These are phyloP conservation scores for Cyprinodon diabolis DNA, from an alignment of 2,797 vertebrate species.

Conservation along the genomic window DNA sequence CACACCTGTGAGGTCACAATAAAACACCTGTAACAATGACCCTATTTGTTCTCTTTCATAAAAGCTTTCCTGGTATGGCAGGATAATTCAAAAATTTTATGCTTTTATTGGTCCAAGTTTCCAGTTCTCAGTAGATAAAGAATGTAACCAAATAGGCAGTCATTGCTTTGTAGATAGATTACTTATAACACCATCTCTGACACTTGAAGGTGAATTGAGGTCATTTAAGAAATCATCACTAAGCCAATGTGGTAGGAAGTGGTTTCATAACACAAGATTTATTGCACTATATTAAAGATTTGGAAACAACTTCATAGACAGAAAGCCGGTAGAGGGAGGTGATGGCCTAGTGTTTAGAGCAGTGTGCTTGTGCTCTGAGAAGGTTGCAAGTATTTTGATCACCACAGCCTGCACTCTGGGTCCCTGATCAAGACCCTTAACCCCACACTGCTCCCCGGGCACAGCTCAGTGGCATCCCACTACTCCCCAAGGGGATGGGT, in stretches of 20 bases:
- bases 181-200: conserved; percentile 15
- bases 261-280: conserved; percentile 28
- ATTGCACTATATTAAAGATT: conserved; percentile 30
- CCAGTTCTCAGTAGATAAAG: conserved; percentile 36
- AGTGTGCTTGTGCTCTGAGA: too few species aligned
- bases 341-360: too few species aligned
- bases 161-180: conserved; percentile 27
- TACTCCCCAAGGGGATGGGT: too few species aligned
- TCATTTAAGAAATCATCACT: conserved; percentile 8
- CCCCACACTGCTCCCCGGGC: too few species aligned
- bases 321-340: not conserved
- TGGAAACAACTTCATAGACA: not conserved
- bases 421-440: too few species aligned
- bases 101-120: conserved; percentile 55
- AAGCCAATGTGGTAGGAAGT: conserved; percentile 36
- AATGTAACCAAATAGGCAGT: conserved; percentile 29
- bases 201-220: conserved; percentile 27
- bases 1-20: not conserved
- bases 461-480: too few species aligned
- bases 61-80: conserved; percentile 1
- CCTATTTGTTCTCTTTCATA: not conserved
- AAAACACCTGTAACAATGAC: not conserved
- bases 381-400: too few species aligned
- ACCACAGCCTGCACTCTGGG: too few species aligned
- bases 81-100: conserved; percentile 12